Base-by-base conservation (phyloP, 1,140 invertebrate species). In the Macrotrachela quadricornifera region DNA sequence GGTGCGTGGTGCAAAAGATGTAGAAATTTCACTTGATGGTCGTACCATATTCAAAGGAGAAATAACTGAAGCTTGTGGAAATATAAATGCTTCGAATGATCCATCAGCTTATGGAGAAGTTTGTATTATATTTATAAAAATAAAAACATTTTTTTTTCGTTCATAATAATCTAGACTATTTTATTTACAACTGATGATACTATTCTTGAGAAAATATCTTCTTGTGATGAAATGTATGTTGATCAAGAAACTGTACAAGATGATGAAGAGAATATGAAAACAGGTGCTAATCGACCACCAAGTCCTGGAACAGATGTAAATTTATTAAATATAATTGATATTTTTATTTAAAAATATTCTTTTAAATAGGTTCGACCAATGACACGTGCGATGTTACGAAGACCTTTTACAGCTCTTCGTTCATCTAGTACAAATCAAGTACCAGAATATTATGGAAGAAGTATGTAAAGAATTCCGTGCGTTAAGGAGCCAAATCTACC, bases 111-210 rank as follows among this genome's bases (percentile, higher is more conserved):
- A 83, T 71, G 81, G 81, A 51, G 81, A 83, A 74, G 81, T 84
- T 64, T 75, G 77, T 76, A 55, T 55, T 49, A n/a, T n/a, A n/a
- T n/a, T 12, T 39, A 42, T 10, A 14, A 13, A 10, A 42, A 42
- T 42, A 42, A 42, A 42, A 14, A 4, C 41, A 14, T 30, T 8
- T 30, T 30, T 30, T 8, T 30, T 30, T 30, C n/a, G n/a, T 15
- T 42, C 15, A 42, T 4, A 42, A 14, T 55, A 39, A 13, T 55
- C 10, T 45, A 85, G 81, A 83, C 81, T 15, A 82, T 85, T 58
- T 67, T 85, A 49, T 85, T 83, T 64, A 83, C 81, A 21, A 80
- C 77, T 50, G 76, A 82, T 61, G 77, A 82, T 49, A 62, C 65
- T 17, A 81, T 83, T 51, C 67, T 85, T 21, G 80, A 83, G 65